Evolutionary conservation across 2,113 vertebrate species (phyloP).

Genomic region (Petaurus breviceps): DNA sequence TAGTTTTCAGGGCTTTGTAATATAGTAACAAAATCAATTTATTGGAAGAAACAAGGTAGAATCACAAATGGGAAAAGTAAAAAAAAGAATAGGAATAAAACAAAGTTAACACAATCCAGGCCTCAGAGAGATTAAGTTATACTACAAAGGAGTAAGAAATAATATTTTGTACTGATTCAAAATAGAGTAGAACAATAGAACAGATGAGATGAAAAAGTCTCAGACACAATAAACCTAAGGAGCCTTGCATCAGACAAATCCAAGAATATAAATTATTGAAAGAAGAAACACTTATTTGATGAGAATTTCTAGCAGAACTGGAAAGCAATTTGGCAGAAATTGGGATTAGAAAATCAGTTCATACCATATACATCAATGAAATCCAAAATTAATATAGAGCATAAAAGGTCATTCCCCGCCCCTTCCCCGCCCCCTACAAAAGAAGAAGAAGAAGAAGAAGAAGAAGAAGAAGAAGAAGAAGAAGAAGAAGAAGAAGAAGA

Average conservation of each 20-base stretch:
- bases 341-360: background rate
- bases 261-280: background rate
- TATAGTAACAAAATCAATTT: background rate
- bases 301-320: background rate
- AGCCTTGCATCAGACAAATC: background rate
- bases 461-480: too few species aligned
- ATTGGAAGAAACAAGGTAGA: background rate
- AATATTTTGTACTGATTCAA: background rate
- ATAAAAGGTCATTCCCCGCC: too few species aligned
- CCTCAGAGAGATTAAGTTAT: background rate
- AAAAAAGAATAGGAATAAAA: background rate
- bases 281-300: background rate
- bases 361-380: background rate
- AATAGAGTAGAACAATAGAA: background rate
- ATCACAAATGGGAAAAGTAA: background rate
- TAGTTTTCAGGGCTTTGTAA: background rate
- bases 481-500: too few species aligned
- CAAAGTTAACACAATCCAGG: background rate
- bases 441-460: background rate
- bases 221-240: background rate
- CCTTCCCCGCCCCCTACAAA: rapidly evolving
- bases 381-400: background rate
- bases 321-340: background rate
- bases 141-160: background rate
- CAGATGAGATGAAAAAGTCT: background rate